Evolutionary conservation across 2,797 vertebrate genomes (phyloP).

Genomic region (Macroramphosus scolopax): DNA sequence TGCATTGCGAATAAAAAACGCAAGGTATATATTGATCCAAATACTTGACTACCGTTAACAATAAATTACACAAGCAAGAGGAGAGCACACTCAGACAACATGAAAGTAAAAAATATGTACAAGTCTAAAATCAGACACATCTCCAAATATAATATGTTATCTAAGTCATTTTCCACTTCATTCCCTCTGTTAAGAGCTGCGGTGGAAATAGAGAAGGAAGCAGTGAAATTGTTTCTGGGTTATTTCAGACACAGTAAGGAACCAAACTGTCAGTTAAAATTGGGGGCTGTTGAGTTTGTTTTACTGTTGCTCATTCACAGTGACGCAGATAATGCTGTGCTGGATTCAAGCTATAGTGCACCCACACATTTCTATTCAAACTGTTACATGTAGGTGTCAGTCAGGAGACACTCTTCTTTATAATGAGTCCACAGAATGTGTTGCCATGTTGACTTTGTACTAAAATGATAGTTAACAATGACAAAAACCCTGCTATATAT

Average conservation of each 20-base stretch:
- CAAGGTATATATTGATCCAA: neutral
- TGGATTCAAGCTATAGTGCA: no score
- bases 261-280: slow-evolving; percentile 5
- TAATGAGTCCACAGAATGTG: slow-evolving; percentile 8
- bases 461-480: slow-evolving; percentile 15
- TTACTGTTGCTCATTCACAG: slow-evolving; percentile 17
- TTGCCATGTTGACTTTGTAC: slow-evolving; percentile 8
- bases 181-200: neutral
- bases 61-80: no score
- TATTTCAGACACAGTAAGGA: slow-evolving; percentile 3
- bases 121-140: neutral
- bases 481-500: slow-evolving; percentile 18
- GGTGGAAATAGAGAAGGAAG: neutral
- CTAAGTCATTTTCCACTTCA: neutral
- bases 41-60: no score
- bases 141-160: neutral
- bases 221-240: neutral
- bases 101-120: neutral
- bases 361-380: slow-evolving; percentile 3
- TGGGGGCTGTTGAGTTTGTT: slow-evolving; percentile 11
- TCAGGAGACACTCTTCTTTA: slow-evolving; percentile 2
- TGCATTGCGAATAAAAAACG: slow-evolving; percentile 28
- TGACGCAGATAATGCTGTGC: slow-evolving; percentile 15
- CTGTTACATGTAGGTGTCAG: slow-evolving; percentile 16
- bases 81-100: slow-evolving; percentile 1